phyloP scores from a whole-genome alignment of 2,797 vertebrate genomes.

The Liparis tanakae region DNA sequence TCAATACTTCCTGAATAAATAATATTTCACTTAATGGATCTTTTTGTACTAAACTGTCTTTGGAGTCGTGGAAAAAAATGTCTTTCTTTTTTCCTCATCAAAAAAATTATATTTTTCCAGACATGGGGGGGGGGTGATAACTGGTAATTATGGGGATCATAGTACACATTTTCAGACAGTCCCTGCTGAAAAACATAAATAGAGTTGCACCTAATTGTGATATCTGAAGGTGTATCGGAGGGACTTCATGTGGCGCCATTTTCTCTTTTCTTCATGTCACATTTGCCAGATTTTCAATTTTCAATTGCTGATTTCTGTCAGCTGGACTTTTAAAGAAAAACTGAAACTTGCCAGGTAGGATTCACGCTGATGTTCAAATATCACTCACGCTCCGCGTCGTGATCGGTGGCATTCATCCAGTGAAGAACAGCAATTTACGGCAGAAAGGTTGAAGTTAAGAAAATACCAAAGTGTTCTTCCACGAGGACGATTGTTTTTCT shows the following conservation, averaged over 20 bases:
- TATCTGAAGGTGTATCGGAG: neutral
- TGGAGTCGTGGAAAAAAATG: neutral
- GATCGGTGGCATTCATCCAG: neutral
- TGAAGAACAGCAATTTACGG: neutral
- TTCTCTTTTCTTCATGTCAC: neutral
- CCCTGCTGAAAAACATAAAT: too few relatives aligned
- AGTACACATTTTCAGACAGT: neutral
- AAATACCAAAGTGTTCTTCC: neutral
- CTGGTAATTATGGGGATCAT: neutral
- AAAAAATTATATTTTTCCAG: neutral
- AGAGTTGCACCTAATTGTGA: neutral
- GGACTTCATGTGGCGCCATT: neutral
- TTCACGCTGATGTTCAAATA: neutral
- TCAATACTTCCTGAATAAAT: neutral
- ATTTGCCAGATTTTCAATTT: neutral
- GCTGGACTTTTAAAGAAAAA: neutral
- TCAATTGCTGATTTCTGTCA: neutral
- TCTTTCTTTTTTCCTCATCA: neutral
- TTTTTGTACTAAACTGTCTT: neutral
- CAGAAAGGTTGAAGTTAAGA: neutral
- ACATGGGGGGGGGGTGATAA: neutral
- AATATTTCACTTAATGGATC: neutral
- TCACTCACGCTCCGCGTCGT: neutral
- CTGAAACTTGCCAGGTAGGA: neutral
- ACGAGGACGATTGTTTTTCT: neutral